Percentiles rank a stretch among this genome's conserved stretches.
Conservation (phyloP, 2,888 invertebrate genomes). For the Caenorhabditis uteleia region DNA sequence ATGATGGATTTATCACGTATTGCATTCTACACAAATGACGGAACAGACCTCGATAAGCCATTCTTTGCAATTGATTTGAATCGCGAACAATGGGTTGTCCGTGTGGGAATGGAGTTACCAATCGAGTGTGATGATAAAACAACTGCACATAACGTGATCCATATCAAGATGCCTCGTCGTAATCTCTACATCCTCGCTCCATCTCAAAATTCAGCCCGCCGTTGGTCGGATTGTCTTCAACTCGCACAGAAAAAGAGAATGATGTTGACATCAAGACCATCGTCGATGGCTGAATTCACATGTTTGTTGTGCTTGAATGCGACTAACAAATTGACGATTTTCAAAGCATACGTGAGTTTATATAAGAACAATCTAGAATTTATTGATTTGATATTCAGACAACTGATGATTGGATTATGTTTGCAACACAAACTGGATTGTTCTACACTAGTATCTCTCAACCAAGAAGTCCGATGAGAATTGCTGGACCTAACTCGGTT, state of each 20-base stretch:
- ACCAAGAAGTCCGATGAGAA: slow-evolving; percentile 52
- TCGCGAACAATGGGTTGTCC: slow-evolving; percentile 55
- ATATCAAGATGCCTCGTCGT: slow-evolving; percentile 57
- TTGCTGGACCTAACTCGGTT: slow-evolving; percentile 52
- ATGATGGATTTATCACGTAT: slow-evolving; percentile 43
- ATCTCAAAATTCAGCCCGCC: slow-evolving; percentile 32
- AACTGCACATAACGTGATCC: slow-evolving; percentile 45
- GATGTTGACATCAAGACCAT: slow-evolving; percentile 38
- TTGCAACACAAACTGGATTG: slow-evolving; percentile 60
- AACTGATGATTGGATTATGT: slow-evolving; percentile 54
- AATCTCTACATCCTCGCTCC: slow-evolving; percentile 41
- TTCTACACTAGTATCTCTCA: slow-evolving; percentile 55
- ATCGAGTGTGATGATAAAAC: slow-evolving; percentile 29
- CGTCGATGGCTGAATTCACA: slow-evolving; percentile 39
- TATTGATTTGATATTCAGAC: slow-evolving; percentile 18
- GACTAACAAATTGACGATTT: slow-evolving; percentile 48
- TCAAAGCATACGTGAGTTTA: slow-evolving; percentile 33
- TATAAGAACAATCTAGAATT: too few relatives aligned
- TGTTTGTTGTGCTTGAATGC: slow-evolving; percentile 39
- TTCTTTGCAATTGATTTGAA: slow-evolving; percentile 51
- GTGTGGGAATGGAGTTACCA: slow-evolving; percentile 41
- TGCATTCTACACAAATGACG: slow-evolving; percentile 57
- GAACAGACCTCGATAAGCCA: slow-evolving; percentile 43
- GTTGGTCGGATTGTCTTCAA: slow-evolving; percentile 46
- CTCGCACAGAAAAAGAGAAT: slow-evolving; percentile 39